Evolutionary conservation across 2,888 invertebrate species (phyloP).

Genomic region (Morpho helenor): DNA sequence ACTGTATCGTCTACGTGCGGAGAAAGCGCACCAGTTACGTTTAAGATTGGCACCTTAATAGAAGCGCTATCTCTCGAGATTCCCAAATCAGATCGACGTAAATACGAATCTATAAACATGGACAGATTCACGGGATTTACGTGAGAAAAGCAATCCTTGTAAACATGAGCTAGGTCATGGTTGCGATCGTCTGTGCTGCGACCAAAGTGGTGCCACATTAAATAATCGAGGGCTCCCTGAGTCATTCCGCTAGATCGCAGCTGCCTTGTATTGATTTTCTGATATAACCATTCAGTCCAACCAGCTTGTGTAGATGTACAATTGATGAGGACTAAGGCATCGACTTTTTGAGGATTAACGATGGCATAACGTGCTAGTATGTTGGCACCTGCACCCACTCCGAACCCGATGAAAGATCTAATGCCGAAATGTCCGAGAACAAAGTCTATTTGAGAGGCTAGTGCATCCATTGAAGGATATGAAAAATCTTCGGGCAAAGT

Average conservation of each 20-base stretch:
- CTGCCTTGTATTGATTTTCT: constrained; percentile 95
- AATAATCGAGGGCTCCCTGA: constrained; percentile 94
- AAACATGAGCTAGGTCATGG: constrained; percentile 95
- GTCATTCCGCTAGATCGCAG: constrained; percentile 94
- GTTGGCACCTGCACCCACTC: constrained; percentile 98
- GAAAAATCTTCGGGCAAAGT: constrained; percentile 92
- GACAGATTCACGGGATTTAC: constrained; percentile 97
- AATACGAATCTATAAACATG: constrained; percentile 95
- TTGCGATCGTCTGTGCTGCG: constrained; percentile 92
- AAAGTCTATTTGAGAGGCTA: constrained; percentile 93
- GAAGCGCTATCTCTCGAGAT: constrained; percentile 83
- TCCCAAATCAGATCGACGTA: constrained; percentile 93
- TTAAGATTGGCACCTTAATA: constrained; percentile 92
- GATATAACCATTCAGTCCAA: constrained; percentile 99
- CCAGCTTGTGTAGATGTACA: constrained; percentile 96
- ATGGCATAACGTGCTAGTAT: constrained; percentile 95
- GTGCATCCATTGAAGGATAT: constrained; percentile 98
- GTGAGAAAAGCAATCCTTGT: constrained; percentile 95
- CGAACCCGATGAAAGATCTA: constrained; percentile 96
- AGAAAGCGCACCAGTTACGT: constrained; percentile 95
- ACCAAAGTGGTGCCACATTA: constrained; percentile 99
- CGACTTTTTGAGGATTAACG: constrained; percentile 90
- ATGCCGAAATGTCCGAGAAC: constrained; percentile 95
- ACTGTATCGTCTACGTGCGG: constrained; percentile 99
- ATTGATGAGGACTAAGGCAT: constrained; percentile 95